A percentile compares a stretch with the other conserved stretches of the same genome.
phyloP scores from a whole-genome alignment of 30 jellyfish, hydroid and myxozoan genomes.

The Sanderia malayensis region DNA sequence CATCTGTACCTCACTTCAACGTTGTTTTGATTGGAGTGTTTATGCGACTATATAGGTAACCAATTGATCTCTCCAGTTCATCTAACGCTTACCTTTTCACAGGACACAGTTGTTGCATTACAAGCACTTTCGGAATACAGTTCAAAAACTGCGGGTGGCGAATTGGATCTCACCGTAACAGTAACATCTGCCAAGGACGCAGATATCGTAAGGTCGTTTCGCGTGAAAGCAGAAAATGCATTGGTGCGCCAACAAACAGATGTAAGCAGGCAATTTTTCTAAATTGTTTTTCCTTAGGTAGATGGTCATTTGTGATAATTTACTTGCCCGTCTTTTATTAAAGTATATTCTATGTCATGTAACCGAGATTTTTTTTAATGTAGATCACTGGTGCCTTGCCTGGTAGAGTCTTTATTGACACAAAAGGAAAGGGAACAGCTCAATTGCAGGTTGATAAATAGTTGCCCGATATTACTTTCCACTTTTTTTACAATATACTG shows the following conservation, averaged over 20 bases:
- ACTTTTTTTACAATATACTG: too few species aligned
- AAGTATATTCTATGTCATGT: too few species aligned
- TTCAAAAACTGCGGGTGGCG: slow-evolving; percentile 60
- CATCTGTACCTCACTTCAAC: too few species aligned
- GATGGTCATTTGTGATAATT: too few species aligned
- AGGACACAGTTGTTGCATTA: slow-evolving; percentile 21
- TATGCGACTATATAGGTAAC: too few species aligned
- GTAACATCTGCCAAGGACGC: slow-evolving; percentile 28
- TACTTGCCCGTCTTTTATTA: too few species aligned
- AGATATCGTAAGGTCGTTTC: slow-evolving; percentile 10
- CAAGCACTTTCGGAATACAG: slow-evolving; percentile 84
- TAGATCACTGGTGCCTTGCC: slow-evolving; percentile 57
- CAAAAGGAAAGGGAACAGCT: slow-evolving; percentile 74
- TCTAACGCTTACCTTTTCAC: too few species aligned
- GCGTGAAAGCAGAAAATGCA: slow-evolving; percentile 35
- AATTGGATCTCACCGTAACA: slow-evolving; percentile 41
- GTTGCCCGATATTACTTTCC: too few species aligned
- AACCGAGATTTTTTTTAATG: not conserved
- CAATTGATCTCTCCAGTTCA: too few species aligned
- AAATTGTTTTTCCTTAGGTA: too few species aligned
- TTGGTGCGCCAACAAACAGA: slow-evolving; percentile 57
- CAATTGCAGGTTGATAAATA: slow-evolving; percentile 59
- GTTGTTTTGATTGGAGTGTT: too few species aligned
- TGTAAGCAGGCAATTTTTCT: too few species aligned
- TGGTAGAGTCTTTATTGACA: slow-evolving; percentile 58